Percentiles rank a stretch among this genome's conserved stretches.
Conservation (phyloP, 2,797 vertebrate genomes). For the Pantherophis alleghaniensis region DNA sequence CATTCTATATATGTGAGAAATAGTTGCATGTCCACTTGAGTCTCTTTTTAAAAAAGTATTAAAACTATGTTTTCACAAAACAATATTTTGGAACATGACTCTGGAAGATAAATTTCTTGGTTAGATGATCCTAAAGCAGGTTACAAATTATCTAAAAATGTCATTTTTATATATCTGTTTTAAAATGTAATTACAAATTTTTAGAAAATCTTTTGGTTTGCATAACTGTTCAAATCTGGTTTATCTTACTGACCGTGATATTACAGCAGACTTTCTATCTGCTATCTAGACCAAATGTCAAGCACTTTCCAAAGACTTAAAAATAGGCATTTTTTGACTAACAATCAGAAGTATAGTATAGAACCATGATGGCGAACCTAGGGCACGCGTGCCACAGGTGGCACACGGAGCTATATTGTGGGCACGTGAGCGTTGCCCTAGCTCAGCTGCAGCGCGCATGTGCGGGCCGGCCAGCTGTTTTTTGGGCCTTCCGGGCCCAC, state of each 20-base stretch:
- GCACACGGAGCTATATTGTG: too few relatives aligned
- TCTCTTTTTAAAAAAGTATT: conserved; percentile 20
- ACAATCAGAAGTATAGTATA: neutral
- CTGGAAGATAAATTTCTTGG: neutral
- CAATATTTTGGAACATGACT: conserved; percentile 11
- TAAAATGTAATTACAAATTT: conserved; percentile 16
- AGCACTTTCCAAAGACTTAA: neutral
- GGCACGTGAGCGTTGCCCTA: too few relatives aligned
- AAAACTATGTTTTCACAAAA: conserved; percentile 1
- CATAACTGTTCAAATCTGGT: neutral
- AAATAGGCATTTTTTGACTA: neutral
- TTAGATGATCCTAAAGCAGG: conserved; percentile 16
- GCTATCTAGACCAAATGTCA: neutral
- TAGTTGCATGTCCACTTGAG: conserved; percentile 53
- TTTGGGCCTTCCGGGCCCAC: too few relatives aligned
- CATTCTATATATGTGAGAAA: conserved; percentile 29
- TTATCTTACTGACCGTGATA: neutral
- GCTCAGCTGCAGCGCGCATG: too few relatives aligned
- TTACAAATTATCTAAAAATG: conserved; percentile 30
- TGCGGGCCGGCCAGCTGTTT: too few relatives aligned
- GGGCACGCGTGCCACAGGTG: too few relatives aligned
- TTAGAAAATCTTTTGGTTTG: neutral
- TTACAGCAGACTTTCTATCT: neutral
- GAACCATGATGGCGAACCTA: neutral
- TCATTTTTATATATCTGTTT: neutral